These are phyloP conservation scores for Masnerella sp. DNA, from an alignment of 2,888 invertebrate genomes.

Conservation along the genomic window DNA sequence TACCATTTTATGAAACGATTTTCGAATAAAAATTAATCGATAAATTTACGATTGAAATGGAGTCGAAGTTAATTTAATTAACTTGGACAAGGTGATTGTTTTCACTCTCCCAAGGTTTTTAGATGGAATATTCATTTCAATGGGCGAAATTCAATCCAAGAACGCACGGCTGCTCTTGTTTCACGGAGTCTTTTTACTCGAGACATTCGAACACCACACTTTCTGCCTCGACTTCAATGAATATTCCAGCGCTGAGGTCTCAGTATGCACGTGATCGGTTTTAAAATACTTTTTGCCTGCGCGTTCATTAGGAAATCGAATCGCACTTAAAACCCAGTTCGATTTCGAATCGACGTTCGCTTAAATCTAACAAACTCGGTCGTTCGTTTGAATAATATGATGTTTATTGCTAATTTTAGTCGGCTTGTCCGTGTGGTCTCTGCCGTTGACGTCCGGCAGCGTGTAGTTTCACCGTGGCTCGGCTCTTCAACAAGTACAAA, in stretches of 20 bases:
- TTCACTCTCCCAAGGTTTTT: constrained; percentile 63
- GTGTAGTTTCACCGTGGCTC: constrained; percentile 45
- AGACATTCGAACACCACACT: constrained; percentile 32
- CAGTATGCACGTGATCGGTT: constrained; percentile 10
- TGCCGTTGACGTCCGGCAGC: constrained; percentile 48
- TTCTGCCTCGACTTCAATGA: constrained; percentile 39
- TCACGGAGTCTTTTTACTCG: constrained; percentile 13
- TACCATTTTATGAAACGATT: background rate
- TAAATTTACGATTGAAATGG: background rate
- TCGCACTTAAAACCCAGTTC: background rate
- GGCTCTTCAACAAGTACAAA: constrained; percentile 70
- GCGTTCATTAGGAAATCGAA: constrained; percentile 25
- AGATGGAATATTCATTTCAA: constrained; percentile 72
- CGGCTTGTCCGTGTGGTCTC: constrained; percentile 34
- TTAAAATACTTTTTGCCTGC: constrained; percentile 12
- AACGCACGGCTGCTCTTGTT: constrained; percentile 41
- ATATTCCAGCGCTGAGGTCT: constrained; percentile 28
- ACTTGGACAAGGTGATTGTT: constrained; percentile 8
- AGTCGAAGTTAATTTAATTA: constrained; percentile 66
- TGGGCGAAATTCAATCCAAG: constrained; percentile 69
- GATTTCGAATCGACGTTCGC: background rate
- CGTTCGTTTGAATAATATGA: constrained; percentile 29
- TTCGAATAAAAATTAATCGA: background rate
- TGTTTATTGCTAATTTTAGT: constrained; percentile 29
- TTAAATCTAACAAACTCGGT: background rate